Evolutionary conservation across 2,888 invertebrate species (phyloP).

Genomic region (Argynnis bischoffii): DNA sequence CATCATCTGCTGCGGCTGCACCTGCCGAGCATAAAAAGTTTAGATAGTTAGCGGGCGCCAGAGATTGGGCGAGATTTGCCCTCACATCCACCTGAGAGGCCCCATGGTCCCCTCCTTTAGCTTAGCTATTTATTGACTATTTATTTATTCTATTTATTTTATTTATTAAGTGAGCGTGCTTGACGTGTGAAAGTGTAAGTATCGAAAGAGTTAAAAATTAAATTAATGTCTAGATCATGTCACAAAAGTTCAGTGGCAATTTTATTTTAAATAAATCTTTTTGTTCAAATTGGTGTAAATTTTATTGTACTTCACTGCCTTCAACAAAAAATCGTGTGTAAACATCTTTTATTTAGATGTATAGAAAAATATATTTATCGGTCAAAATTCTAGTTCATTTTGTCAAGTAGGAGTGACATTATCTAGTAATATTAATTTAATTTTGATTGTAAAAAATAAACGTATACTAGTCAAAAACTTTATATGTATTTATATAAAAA

Average conservation of each 20-base stretch:
- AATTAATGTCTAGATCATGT: slow-evolving; percentile 84
- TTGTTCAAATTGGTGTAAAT: slow-evolving; percentile 76
- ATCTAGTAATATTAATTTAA: slow-evolving; percentile 81
- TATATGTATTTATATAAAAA: slow-evolving; percentile 64
- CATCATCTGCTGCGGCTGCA: slow-evolving; percentile 71
- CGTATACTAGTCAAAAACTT: slow-evolving; percentile 73
- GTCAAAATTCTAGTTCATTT: slow-evolving; percentile 74
- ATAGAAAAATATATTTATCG: slow-evolving; percentile 49
- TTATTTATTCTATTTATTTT: slow-evolving; percentile 83
- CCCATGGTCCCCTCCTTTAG: slow-evolving; percentile 76
- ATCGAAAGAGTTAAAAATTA: slow-evolving; percentile 77
- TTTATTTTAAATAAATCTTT: slow-evolving; percentile 81
- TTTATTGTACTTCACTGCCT: slow-evolving; percentile 66
- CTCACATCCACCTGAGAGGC: slow-evolving; percentile 75
- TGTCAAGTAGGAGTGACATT: slow-evolving; percentile 77
- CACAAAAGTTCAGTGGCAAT: slow-evolving; percentile 82
- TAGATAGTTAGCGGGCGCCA: slow-evolving; percentile 74
- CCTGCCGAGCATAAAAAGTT: slow-evolving; percentile 80
- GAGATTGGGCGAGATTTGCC: slow-evolving; percentile 62
- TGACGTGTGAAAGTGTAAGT: slow-evolving; percentile 79
- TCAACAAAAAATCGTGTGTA: slow-evolving; percentile 70
- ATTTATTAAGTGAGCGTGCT: slow-evolving; percentile 83
- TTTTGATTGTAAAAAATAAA: slow-evolving; percentile 68
- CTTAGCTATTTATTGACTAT: slow-evolving; percentile 83
- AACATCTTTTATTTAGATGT: not conserved